These are phyloP conservation scores for Pinna nobilis DNA, from an alignment of 1,140 invertebrate species.

Conservation along the genomic window DNA sequence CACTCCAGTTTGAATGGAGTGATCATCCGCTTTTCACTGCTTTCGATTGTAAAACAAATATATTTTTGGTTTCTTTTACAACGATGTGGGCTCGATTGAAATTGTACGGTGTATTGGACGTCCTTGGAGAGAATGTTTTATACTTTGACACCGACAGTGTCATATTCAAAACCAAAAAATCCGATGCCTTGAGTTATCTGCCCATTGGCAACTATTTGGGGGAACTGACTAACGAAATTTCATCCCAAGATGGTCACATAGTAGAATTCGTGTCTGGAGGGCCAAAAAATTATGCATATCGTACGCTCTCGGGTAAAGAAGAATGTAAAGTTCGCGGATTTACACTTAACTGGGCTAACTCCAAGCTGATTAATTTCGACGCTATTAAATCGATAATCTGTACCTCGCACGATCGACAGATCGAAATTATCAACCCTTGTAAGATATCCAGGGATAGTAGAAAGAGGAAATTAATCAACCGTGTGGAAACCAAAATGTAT, in stretches of 20 bases:
- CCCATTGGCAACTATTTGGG: conserved; percentile 28
- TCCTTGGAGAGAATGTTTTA: conserved; percentile 31
- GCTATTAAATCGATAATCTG: conserved; percentile 25
- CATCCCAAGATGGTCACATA: conserved; percentile 9
- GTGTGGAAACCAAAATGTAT: conserved; percentile 29
- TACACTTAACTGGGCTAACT: conserved; percentile 21
- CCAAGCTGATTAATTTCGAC: conserved; percentile 24
- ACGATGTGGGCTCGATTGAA: conserved; percentile 73
- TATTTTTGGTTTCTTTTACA: conserved; percentile 69
- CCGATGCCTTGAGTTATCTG: conserved; percentile 6
- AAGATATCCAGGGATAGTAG: conserved; percentile 28
- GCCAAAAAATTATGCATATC: conserved; percentile 23
- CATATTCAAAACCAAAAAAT: conserved; percentile 15
- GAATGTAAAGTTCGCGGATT: conserved; percentile 21
- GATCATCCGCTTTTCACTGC: conserved; percentile 16
- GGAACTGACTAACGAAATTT: conserved; percentile 27
- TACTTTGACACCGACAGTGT: conserved; percentile 28
- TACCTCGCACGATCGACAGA: conserved; percentile 6
- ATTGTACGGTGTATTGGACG: conserved; percentile 67
- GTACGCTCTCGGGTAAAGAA: conserved; percentile 20
- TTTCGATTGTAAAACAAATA: conserved; percentile 57
- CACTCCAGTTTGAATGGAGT: conserved; percentile 23
- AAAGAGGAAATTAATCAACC: conserved; percentile 19
- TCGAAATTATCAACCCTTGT: conserved; percentile 19
- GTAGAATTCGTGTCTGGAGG: conserved; percentile 25